Base-by-base conservation (phyloP, 2,888 invertebrate genomes). In the Amphimallon solstitiale region DNA sequence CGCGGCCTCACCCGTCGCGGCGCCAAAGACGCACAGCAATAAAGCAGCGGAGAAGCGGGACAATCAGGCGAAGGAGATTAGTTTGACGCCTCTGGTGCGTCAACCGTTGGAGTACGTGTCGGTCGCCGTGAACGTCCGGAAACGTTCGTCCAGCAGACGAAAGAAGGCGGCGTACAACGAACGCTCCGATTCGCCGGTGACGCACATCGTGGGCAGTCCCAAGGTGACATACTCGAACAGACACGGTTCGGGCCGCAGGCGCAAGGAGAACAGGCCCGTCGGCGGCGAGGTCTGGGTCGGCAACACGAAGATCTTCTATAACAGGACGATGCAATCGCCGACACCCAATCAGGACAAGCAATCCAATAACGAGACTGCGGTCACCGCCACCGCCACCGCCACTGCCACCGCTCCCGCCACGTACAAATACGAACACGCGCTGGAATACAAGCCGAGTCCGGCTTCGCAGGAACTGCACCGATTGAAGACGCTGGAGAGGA, bases 391-490 rank as follows among this genome's bases (percentile, higher is more conserved):
- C n/a, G n/a, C n/a, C n/a, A n/a, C n/a, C n/a, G n/a, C n/a, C n/a
- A n/a, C n/a, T n/a, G n/a, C n/a, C n/a, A 87, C 79, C 52, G 77
- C 76, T 0, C 79, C 79, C 66, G 77, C 76, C n/a, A 76, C 77
- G 40, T 76, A 77, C 63, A 56, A 68, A n/a, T 70, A 68, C 77
- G 63, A 83, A 78, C 52, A 78, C 73, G 66, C 76, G 72, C 61
- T 78, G 9, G 86, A 86, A 67, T 88, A 86, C 75, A 86, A 86
- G 73, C 86, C 87, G 2, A 92, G 92, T 80, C 87, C 90, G 6
- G 93, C 93, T 4, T 92, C 93, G 9, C 92, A 93, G 77, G 93
- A 93, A 75, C 89, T 94, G 71, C 90, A 93, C 78, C 92, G 91
- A 78, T 83, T 94, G 66, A 90, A 92, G 78, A 89, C 90, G 77